A percentile compares a stretch with the other conserved stretches of the same genome.
These are phyloP conservation scores for Oconnorella tubifera DNA, from an alignment of 2,888 invertebrate species.

Conservation along the genomic window DNA sequence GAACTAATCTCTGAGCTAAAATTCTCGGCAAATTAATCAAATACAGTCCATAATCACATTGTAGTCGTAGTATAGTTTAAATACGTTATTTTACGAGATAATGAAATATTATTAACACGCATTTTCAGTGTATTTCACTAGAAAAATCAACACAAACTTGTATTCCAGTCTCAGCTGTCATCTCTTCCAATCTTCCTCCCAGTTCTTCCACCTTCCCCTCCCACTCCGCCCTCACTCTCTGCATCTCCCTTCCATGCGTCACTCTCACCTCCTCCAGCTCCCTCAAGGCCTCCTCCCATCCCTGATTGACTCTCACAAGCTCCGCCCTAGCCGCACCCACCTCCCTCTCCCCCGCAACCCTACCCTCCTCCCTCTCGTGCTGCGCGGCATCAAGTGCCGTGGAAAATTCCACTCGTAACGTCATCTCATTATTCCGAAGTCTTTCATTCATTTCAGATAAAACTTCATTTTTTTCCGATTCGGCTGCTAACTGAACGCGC, in stretches of 20 bases:
- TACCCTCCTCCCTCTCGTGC: not conserved
- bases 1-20: too few relatives aligned
- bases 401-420: not conserved
- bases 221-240: slow-evolving; percentile 5
- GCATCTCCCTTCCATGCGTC: slow-evolving; percentile 7
- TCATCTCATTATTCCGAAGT: too few relatives aligned
- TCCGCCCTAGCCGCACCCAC: not conserved
- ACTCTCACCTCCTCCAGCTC: slow-evolving; percentile 6
- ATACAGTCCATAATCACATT: too few relatives aligned
- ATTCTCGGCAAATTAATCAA: too few relatives aligned
- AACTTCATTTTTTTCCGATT: not conserved
- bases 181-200: not conserved
- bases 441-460: slow-evolving; percentile 7
- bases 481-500: not conserved
- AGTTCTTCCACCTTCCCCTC: slow-evolving; percentile 3
- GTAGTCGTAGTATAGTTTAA: too few relatives aligned
- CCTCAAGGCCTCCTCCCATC: not conserved
- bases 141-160: not conserved
- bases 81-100: too few relatives aligned
- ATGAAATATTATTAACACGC: not conserved
- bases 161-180: not conserved
- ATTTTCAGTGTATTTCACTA: too few relatives aligned
- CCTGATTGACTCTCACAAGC: not conserved
- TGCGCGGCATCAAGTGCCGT: not conserved
- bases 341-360: not conserved